Evolutionary conservation across 2,888 invertebrate species (phyloP), one percentile per base, ranked within the genome.

Genomic region (Vesta saturnalis): DNA sequence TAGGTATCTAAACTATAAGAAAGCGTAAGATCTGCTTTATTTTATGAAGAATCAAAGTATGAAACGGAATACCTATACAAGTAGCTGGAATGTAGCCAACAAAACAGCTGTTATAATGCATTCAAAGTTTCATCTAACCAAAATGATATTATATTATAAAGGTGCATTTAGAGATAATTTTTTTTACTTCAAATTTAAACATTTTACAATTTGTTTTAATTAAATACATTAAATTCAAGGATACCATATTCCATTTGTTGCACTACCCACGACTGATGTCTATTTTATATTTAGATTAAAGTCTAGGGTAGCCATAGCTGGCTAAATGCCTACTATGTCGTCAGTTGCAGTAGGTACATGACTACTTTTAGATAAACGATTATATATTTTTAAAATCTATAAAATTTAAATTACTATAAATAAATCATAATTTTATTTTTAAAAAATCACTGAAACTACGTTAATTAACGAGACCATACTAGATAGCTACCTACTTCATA

Each of bases 291-390:
- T 78, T 76, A 82, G 80, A 81, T 66, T 68, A 80, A 81, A n/a
- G 8, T 78, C 82, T 82, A 81, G 81, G 81, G 79, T 80, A 80
- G 77, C 79, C 75, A 75, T 72, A 75, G 75, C 77, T 82, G 82
- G 83, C 82, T 73, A 76, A 74, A 73, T 83, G 83, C 83, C 82
- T 65, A 76, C 70, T 80, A 79, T 82, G 80, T 78, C 79, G 79
- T 79, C 82, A 81, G 78, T 78, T 82, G 80, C 80, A 79, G 72
- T 79, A 78, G 77, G 76, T 79, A 78, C 72, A 77, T 76, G 73
- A 76, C 81, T 82, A 80, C 80, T 81, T 81, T 80, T 79, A 81
- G 80, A 78, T 78, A 73, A 71, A 72, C 75, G 73, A 76, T 75
- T 75, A 77, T 74, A 69, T 69, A 74, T 74, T 75, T 71, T 73